phyloP scores from a whole-genome alignment of 2,113 vertebrate species.

The Tursiops truncatus region DNA sequence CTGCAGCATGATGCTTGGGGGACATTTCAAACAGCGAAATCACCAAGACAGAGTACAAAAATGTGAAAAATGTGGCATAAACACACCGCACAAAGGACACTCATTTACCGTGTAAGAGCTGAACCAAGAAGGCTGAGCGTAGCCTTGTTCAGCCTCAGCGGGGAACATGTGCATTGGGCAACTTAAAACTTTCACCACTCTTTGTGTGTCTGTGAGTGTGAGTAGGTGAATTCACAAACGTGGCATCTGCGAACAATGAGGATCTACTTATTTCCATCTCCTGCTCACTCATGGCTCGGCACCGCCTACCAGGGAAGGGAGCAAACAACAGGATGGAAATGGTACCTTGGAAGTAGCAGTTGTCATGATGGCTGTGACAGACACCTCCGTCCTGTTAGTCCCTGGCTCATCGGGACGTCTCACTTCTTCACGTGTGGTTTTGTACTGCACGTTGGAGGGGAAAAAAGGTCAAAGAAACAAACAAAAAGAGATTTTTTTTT shows the following conservation, averaged over 20 bases:
- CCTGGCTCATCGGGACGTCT: slow-evolving; percentile 48
- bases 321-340: background rate
- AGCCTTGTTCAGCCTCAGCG: background rate
- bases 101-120: background rate
- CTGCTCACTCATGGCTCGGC: background rate
- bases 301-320: background rate
- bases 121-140: background rate
- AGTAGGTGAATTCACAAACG: background rate
- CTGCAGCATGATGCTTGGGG: background rate
- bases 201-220: background rate
- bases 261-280: background rate
- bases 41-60: background rate
- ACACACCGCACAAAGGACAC: background rate
- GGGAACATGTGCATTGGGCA: background rate
- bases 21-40: background rate
- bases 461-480: background rate
- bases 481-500: background rate
- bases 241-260: background rate
- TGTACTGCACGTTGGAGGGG: slow-evolving; percentile 88
- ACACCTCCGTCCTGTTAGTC: slow-evolving; percentile 70
- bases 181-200: background rate
- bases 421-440: slow-evolving; percentile 93
- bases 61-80: background rate
- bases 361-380: slow-evolving; percentile 81
- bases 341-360: slow-evolving; percentile 82